These are phyloP conservation scores for Ethmia dodecea DNA, from an alignment of 2,888 invertebrate genomes.

Conservation along the genomic window DNA sequence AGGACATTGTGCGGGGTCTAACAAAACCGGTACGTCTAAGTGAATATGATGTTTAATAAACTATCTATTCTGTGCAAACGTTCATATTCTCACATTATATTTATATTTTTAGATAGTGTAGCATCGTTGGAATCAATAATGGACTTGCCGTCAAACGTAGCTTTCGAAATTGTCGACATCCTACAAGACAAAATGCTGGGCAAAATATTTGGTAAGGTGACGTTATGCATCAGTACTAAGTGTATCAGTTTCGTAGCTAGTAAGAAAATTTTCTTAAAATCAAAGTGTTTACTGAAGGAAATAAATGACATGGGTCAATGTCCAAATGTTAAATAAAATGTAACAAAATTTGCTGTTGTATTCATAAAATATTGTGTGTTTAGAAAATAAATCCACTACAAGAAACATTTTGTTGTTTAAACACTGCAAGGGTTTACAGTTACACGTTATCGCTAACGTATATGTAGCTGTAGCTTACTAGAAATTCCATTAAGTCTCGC, in stretches of 20 bases:
- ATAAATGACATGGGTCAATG: slow-evolving; percentile 51
- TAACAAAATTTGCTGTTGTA: neutral
- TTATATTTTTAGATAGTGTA: slow-evolving; percentile 48
- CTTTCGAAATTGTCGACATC: slow-evolving; percentile 61
- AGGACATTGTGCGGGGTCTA: slow-evolving; percentile 59
- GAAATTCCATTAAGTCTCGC: too few relatives aligned
- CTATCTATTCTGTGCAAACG: neutral
- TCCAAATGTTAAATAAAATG: slow-evolving; percentile 36
- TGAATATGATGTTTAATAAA: neutral
- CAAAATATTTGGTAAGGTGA: slow-evolving; percentile 59
- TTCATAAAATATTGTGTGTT: slow-evolving; percentile 24
- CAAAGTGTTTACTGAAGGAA: slow-evolving; percentile 52
- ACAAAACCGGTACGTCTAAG: slow-evolving; percentile 39
- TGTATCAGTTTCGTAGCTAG: slow-evolving; percentile 51
- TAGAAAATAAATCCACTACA: slow-evolving; percentile 35
- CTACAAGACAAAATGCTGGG: slow-evolving; percentile 59
- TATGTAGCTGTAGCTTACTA: too few relatives aligned
- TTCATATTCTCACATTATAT: slow-evolving; percentile 38
- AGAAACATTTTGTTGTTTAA: slow-evolving; percentile 27
- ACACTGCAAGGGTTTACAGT: slow-evolving; percentile 13
- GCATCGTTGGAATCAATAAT: slow-evolving; percentile 59
- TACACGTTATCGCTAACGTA: too few relatives aligned
- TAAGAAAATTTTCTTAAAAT: slow-evolving; percentile 53
- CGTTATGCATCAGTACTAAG: slow-evolving; percentile 56
- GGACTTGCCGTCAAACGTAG: slow-evolving; percentile 62